Evolutionary conservation across 92 coral and sea anemone genomes (phyloP).

Genomic region (Actinostola sp.): DNA sequence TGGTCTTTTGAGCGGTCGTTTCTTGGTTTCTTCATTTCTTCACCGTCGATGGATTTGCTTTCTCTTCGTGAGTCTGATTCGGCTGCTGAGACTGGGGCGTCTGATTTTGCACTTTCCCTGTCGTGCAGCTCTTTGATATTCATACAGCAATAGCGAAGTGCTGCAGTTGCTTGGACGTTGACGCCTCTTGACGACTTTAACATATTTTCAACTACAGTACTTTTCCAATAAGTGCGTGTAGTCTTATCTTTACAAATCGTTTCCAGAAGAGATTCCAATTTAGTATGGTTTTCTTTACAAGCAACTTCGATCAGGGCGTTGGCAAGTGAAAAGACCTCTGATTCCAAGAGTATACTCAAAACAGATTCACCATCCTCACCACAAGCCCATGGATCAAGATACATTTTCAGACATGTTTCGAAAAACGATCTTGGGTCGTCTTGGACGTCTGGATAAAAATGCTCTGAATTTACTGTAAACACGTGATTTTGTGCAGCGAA

Average conservation of each 20-base stretch:
- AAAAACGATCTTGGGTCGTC: conserved; percentile 28
- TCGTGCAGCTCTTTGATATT: not conserved
- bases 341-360: conserved; percentile 6
- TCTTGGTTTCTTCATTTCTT: not conserved
- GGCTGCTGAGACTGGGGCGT: not conserved
- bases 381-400: conserved; percentile 31
- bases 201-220: not conserved
- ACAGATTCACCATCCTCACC: conserved; percentile 28
- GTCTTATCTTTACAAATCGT: conserved; percentile 15
- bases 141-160: not conserved
- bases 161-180: too few species aligned
- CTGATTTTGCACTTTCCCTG: too few species aligned
- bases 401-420: not conserved
- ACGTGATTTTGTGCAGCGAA: not conserved
- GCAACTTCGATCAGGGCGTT: not conserved
- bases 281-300: not conserved
- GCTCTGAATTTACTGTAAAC: not conserved
- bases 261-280: not conserved
- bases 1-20: not conserved
- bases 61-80: too few species aligned
- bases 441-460: conserved; percentile 30
- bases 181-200: too few species aligned
- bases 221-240: conserved; percentile 11
- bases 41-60: too few species aligned
- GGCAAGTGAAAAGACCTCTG: not conserved